Percentiles rank a stretch among this genome's conserved stretches.
These are phyloP conservation scores for Melanotaenia boesemani DNA, from an alignment of 2,797 vertebrate species.

Conservation along the genomic window DNA sequence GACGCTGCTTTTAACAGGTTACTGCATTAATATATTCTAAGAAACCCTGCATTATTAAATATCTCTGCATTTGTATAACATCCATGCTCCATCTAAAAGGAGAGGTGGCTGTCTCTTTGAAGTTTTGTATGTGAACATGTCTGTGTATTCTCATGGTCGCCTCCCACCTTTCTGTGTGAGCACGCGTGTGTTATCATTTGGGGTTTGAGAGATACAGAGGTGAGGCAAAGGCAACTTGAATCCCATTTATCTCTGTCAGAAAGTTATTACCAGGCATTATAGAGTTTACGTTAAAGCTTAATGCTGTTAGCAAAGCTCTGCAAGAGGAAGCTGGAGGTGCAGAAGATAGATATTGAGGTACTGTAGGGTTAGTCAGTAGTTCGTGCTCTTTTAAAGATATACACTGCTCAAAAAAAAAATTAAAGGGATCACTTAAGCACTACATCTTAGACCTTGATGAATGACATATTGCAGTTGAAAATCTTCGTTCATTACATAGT, in stretches of 20 bases:
- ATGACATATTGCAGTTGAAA: too few relatives aligned
- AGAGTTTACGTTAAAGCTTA: slow-evolving; percentile 49
- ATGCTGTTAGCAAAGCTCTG: slow-evolving; percentile 19
- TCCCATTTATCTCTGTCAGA: slow-evolving; percentile 72
- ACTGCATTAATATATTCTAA: slow-evolving; percentile 3
- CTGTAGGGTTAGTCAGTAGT: slow-evolving; percentile 29
- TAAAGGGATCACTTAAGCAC: too few relatives aligned
- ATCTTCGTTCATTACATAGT: too few relatives aligned
- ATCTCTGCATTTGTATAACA: slow-evolving; percentile 4
- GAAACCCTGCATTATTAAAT: neutral
- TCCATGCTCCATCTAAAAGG: neutral
- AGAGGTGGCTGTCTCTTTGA: slow-evolving; percentile 29
- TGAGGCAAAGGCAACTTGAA: slow-evolving; percentile 36
- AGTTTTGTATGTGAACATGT: slow-evolving; percentile 7
- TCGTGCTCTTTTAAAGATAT: slow-evolving; percentile 28
- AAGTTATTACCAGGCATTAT: slow-evolving; percentile 68
- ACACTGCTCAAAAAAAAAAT: too few relatives aligned
- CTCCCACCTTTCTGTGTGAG: slow-evolving; percentile 11
- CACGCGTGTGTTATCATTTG: slow-evolving; percentile 33
- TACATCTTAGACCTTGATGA: too few relatives aligned
- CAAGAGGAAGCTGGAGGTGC: neutral
- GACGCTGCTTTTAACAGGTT: neutral
- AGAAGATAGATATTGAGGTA: neutral
- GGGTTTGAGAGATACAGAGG: slow-evolving; percentile 43
- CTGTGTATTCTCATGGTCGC: slow-evolving; percentile 16